Percentiles rank a stretch among this genome's conserved stretches.
Evolutionary conservation across 1,140 invertebrate genomes (phyloP).

Genomic region (Papilio machaon): DNA sequence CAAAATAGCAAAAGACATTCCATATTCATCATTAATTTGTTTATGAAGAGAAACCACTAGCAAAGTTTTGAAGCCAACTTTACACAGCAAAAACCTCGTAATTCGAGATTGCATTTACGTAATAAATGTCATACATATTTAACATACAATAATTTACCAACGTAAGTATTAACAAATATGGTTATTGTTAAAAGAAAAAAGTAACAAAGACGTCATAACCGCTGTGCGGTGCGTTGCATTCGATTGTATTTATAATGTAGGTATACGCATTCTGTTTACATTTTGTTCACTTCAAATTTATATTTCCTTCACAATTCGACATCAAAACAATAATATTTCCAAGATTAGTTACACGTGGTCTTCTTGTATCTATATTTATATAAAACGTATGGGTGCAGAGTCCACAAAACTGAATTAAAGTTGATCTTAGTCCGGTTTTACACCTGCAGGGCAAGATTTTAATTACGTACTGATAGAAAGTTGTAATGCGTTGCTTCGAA

Average conservation of each 20-base stretch:
- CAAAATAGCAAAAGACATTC: slow-evolving; percentile 1
- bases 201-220: too few species aligned
- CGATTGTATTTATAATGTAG: too few species aligned
- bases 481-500: neutral
- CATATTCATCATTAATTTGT: neutral
- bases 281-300: neutral
- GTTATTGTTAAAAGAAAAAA: neutral
- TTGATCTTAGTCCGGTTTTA: slow-evolving; percentile 30
- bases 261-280: neutral
- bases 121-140: neutral
- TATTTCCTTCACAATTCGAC: neutral
- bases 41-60: neutral
- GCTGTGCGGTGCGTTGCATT: too few species aligned
- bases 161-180: neutral
- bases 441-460: slow-evolving; percentile 30
- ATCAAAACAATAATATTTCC: neutral
- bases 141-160: too few species aligned
- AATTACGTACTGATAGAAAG: slow-evolving; percentile 38
- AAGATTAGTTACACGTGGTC: neutral
- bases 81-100: neutral
- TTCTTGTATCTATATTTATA: neutral
- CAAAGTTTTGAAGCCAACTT: neutral
- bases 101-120: neutral
- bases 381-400: neutral
- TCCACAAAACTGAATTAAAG: neutral